Percentiles rank a stretch among this genome's conserved stretches.
Conservation (phyloP, 2,113 vertebrate species). For the Dipodomys merriami region DNA sequence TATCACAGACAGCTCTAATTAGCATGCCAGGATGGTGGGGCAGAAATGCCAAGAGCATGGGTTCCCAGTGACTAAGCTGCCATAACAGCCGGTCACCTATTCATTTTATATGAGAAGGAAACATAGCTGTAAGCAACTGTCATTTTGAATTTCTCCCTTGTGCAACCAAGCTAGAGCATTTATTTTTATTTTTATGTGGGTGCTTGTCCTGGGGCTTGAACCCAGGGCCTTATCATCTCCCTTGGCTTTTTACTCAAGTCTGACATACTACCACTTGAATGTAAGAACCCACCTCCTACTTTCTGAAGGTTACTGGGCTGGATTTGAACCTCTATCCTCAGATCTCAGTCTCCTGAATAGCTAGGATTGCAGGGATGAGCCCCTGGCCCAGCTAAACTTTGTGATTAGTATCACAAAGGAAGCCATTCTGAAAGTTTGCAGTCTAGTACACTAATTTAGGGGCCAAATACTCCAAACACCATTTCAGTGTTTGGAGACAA, state of each 20-base stretch:
- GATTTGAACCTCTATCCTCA: too few species aligned
- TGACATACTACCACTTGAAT: too few species aligned
- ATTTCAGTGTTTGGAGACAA: not conserved
- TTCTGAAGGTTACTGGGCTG: too few species aligned
- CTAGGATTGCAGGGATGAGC: too few species aligned
- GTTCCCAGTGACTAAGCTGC: not conserved
- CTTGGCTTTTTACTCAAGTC: too few species aligned
- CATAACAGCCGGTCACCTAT: not conserved
- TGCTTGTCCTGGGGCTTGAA: too few species aligned
- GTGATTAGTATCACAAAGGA: not conserved
- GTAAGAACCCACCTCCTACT: too few species aligned
- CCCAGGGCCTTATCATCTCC: too few species aligned
- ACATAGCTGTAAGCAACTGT: not conserved
- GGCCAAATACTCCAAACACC: not conserved
- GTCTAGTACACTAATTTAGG: not conserved
- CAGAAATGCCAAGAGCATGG: not conserved
- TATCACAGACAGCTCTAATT: too few species aligned
- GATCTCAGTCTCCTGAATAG: too few species aligned
- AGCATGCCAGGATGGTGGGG: not conserved
- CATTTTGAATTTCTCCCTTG: conserved; percentile 33
- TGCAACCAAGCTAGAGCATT: not conserved
- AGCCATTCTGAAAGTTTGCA: not conserved
- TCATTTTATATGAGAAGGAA: not conserved
- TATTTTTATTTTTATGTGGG: too few species aligned
- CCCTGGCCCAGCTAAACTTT: not conserved